Conservation (phyloP, 2,888 invertebrate genomes). For the Drosophila koepferae region DNA sequence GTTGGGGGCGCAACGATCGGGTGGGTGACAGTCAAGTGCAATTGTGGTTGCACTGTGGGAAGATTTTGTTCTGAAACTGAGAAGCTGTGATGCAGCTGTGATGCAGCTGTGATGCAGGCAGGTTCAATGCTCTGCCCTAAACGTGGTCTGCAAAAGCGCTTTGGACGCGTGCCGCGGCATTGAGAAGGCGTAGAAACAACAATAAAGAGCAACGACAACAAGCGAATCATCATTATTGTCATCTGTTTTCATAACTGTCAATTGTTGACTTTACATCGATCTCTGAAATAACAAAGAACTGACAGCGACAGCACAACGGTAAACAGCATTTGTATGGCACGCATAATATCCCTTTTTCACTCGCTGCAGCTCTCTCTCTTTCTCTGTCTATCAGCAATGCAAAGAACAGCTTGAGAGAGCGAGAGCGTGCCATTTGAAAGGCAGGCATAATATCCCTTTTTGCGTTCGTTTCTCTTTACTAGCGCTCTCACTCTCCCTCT, state of each 20-base stretch:
- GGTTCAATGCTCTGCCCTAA: constrained; percentile 31
- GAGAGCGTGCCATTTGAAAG: constrained; percentile 48
- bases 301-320: constrained; percentile 40
- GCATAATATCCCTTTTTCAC: constrained; percentile 51
- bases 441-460: constrained; percentile 48
- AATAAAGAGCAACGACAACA: constrained; percentile 1
- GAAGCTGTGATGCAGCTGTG: constrained; percentile 31
- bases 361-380: neutral
- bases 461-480: neutral
- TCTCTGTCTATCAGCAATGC: constrained; percentile 32
- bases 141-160: constrained; percentile 7
- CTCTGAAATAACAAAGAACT: constrained; percentile 46
- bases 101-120: constrained; percentile 6
- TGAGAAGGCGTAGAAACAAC: constrained; percentile 8
- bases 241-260: constrained; percentile 80
- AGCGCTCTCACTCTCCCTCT: neutral
- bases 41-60: constrained; percentile 64
- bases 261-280: constrained; percentile 74
- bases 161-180: constrained; percentile 30
- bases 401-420: constrained; percentile 6
- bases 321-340: constrained; percentile 60
- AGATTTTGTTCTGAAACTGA: constrained; percentile 47
- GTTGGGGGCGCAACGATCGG: neutral
- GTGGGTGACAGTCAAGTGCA: constrained; percentile 64
- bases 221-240: constrained; percentile 59